phyloP scores from a whole-genome alignment of 2,888 invertebrate species.

The Frankliniella intonsa region DNA sequence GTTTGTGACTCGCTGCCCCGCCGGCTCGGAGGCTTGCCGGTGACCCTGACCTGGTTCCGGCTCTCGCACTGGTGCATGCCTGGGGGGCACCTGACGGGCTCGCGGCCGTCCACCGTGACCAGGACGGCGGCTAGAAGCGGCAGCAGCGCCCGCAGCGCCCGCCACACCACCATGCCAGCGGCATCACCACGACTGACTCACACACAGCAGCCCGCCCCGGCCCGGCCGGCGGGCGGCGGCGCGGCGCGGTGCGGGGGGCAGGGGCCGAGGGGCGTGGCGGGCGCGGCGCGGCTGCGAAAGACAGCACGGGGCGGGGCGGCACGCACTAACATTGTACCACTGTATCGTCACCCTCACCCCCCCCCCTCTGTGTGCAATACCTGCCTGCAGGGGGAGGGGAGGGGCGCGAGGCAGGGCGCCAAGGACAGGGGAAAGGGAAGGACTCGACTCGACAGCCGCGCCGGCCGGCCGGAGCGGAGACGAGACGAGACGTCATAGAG shows the following conservation, averaged over 20 bases:
- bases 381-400: background rate
- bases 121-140: constrained; percentile 1
- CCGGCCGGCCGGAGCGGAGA: too few relatives aligned
- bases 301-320: background rate
- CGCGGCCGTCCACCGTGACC: background rate
- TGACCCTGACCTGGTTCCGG: background rate
- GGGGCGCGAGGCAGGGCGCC: background rate
- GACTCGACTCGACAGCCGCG: background rate
- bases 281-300: background rate
- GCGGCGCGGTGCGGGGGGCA: background rate
- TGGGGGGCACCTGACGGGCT: background rate
- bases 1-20: too few relatives aligned
- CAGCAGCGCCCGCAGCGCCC: background rate
- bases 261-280: background rate
- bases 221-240: background rate
- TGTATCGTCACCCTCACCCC: background rate
- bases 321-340: background rate
- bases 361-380: background rate
- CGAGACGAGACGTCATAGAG: too few relatives aligned
- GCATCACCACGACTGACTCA: background rate
- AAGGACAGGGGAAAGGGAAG: background rate
- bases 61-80: constrained; percentile 15
- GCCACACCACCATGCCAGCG: constrained; percentile 2
- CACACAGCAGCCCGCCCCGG: background rate
- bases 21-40: too few relatives aligned